phyloP scores from a whole-genome alignment of 2,888 invertebrate species.

The Dascillus cervinus region DNA sequence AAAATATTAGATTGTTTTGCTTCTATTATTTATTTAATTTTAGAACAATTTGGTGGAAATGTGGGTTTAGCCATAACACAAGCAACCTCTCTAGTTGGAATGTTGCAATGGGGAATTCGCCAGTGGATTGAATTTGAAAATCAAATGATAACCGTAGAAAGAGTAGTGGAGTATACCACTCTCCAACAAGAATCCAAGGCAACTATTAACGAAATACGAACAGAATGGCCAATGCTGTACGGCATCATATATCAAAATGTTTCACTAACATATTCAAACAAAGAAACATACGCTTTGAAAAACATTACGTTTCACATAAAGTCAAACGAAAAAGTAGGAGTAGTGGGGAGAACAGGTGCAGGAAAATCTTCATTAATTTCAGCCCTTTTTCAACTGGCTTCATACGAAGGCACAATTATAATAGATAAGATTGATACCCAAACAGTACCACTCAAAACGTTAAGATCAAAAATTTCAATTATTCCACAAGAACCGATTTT shows the following conservation, averaged over 20 bases:
- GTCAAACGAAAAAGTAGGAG: conserved; percentile 62
- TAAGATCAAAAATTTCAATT: conserved; percentile 72
- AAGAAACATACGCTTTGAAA: conserved; percentile 66
- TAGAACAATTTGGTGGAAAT: conserved; percentile 32
- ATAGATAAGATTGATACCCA: conserved; percentile 73
- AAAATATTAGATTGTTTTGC: neutral
- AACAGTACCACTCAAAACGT: conserved; percentile 63
- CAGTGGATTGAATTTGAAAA: conserved; percentile 46
- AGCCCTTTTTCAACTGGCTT: conserved; percentile 73
- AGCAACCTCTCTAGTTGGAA: conserved; percentile 36
- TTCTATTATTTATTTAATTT: conserved; percentile 11
- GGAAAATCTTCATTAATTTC: conserved; percentile 73
- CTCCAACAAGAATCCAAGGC: conserved; percentile 22
- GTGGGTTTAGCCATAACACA: conserved; percentile 37
- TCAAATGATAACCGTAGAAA: conserved; percentile 84
- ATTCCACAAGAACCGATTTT: conserved; percentile 82
- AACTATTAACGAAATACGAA: neutral
- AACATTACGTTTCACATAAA: conserved; percentile 59
- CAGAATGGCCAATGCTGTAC: conserved; percentile 63
- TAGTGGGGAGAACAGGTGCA: conserved; percentile 78
- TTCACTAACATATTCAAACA: conserved; percentile 62
- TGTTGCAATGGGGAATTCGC: conserved; percentile 80
- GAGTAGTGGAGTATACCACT: conserved; percentile 45
- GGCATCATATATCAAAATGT: conserved; percentile 60
- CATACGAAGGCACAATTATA: conserved; percentile 65